Conservation (phyloP, 2,888 invertebrate genomes). For the Chironomus tentans region DNA sequence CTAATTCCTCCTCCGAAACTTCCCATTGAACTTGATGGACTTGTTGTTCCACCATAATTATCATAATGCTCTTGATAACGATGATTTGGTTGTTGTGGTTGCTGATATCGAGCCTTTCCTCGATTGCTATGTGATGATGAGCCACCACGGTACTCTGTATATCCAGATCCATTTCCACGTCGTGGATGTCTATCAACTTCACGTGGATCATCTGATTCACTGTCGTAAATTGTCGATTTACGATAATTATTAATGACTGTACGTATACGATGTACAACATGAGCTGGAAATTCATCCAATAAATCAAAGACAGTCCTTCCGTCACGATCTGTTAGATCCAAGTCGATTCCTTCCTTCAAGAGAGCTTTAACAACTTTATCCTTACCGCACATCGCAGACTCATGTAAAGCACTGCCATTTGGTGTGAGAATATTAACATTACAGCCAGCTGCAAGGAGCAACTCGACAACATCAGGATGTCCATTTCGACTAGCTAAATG, state of each 20-base stretch:
- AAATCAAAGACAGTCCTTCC: conserved; percentile 81
- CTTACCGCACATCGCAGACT: conserved; percentile 87
- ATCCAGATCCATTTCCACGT: conserved; percentile 23
- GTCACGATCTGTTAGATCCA: conserved; percentile 66
- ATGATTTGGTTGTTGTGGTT: conserved; percentile 10
- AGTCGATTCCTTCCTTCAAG: conserved; percentile 71
- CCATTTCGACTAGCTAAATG: conserved; percentile 91
- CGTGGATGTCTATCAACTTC: conserved; percentile 26
- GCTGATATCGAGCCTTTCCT: not conserved
- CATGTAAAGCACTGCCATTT: conserved; percentile 85
- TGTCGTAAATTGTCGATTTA: conserved; percentile 43
- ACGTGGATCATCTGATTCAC: conserved; percentile 51
- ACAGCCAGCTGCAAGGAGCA: conserved; percentile 73
- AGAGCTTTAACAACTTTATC: conserved; percentile 76
- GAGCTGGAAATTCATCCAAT: conserved; percentile 77
- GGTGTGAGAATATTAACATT: conserved; percentile 79
- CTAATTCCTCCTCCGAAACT: conserved; percentile 40
- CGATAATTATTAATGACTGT: conserved; percentile 60
- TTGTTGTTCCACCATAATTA: conserved; percentile 31
- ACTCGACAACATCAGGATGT: conserved; percentile 74
- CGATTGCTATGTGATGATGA: conserved; percentile 16
- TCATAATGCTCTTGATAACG: conserved; percentile 29
- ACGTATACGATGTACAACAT: conserved; percentile 78
- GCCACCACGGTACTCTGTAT: conserved; percentile 7
- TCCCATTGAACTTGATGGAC: conserved; percentile 40